Conservation (phyloP, 92 coral and sea anemone genomes). For the Desmophyllum pertusum region DNA sequence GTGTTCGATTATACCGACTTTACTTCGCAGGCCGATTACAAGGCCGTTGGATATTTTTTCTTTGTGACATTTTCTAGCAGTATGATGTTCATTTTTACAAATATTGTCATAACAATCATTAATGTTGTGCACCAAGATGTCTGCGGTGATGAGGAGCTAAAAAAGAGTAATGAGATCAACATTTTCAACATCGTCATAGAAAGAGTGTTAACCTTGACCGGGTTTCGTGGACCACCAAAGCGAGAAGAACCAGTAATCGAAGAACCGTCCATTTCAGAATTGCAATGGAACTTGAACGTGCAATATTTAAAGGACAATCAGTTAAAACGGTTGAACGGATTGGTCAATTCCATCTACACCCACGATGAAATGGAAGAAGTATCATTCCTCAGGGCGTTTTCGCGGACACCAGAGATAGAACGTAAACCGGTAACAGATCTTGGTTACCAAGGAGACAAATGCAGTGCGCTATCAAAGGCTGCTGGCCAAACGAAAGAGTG, state of each 20-base stretch:
- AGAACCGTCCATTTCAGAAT: constrained; percentile 23
- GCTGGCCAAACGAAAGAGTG: not conserved
- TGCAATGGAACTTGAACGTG: constrained; percentile 36
- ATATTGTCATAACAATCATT: constrained; percentile 44
- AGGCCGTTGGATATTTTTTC: constrained; percentile 31
- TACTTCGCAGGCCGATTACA: constrained; percentile 37
- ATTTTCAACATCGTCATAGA: constrained; percentile 25
- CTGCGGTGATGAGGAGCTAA: constrained; percentile 19
- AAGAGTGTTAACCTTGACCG: constrained; percentile 15
- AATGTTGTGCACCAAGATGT: constrained; percentile 37
- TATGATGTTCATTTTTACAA: constrained; percentile 51
- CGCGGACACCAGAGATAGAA: not conserved
- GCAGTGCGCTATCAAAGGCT: not conserved
- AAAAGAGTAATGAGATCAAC: not conserved
- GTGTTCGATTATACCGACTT: constrained; percentile 31
- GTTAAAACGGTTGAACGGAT: constrained; percentile 22
- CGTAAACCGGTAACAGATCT: not conserved
- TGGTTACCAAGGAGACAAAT: not conserved
- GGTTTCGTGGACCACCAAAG: constrained; percentile 32
- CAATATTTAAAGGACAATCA: constrained; percentile 31
- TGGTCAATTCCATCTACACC: constrained; percentile 10
- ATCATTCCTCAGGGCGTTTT: not conserved
- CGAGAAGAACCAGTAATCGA: constrained; percentile 29
- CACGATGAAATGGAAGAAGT: constrained; percentile 35
- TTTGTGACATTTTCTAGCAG: constrained; percentile 19